Percentiles rank a stretch among this genome's conserved stretches.
Conservation (phyloP, 2,797 vertebrate genomes). For the Macropodus opercularis region DNA sequence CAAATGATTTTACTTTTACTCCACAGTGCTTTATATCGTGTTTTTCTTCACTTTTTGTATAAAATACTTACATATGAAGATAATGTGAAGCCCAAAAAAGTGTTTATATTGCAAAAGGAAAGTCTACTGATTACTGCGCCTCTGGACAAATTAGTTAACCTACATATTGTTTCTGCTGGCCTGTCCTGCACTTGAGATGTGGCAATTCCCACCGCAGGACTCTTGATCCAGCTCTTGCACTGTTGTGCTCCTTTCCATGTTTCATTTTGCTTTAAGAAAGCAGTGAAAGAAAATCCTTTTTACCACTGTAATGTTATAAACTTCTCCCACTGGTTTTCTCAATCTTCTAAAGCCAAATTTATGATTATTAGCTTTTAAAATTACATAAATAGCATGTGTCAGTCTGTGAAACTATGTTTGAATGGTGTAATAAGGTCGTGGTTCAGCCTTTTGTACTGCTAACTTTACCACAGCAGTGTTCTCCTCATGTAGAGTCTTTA, state of each 20-base stretch:
- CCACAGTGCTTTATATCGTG: conserved; percentile 76
- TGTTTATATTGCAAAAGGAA: conserved; percentile 74
- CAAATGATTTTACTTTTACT: conserved; percentile 75
- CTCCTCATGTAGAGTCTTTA: conserved; percentile 28
- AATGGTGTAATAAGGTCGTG: conserved; percentile 60
- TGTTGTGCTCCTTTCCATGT: conserved; percentile 44
- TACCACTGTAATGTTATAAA: conserved; percentile 67
- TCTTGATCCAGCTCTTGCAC: conserved; percentile 52
- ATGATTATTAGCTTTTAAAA: conserved; percentile 34
- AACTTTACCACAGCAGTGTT: conserved; percentile 68
- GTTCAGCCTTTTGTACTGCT: conserved; percentile 51
- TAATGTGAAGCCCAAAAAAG: conserved; percentile 84
- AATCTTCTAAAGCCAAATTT: conserved; percentile 61
- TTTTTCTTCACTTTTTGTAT: conserved; percentile 69
- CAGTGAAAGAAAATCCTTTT: conserved; percentile 52
- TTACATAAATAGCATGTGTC: conserved; percentile 27
- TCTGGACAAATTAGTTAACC: conserved; percentile 62
- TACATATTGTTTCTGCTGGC: conserved; percentile 56
- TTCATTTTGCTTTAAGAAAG: conserved; percentile 60
- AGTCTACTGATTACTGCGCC: conserved; percentile 82
- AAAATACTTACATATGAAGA: conserved; percentile 80
- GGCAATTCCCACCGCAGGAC: conserved; percentile 44
- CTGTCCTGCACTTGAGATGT: conserved; percentile 52
- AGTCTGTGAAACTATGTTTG: conserved; percentile 47
- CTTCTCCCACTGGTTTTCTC: conserved; percentile 44